phyloP scores from a whole-genome alignment of 2,113 vertebrate genomes.

The Rhodinocichla rosea region DNA sequence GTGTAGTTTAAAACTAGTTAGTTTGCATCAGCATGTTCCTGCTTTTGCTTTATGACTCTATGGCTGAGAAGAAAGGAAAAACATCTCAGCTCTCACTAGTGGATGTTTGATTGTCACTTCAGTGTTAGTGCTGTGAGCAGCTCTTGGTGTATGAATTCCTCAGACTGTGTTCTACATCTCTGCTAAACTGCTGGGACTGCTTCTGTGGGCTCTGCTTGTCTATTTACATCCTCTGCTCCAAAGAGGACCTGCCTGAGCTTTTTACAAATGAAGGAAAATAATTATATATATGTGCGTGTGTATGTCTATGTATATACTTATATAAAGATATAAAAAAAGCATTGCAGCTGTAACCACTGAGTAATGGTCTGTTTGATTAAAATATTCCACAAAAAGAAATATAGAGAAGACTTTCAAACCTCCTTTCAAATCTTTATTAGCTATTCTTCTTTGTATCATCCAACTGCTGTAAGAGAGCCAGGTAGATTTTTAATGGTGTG shows the following conservation, averaged over 20 bases:
- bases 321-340: neutral
- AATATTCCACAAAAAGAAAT: neutral
- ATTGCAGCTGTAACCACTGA: neutral
- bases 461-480: neutral
- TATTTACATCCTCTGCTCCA: neutral
- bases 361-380: neutral
- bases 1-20: neutral
- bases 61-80: neutral
- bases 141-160: neutral
- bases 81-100: neutral
- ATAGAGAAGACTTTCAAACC: neutral
- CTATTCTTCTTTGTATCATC: neutral
- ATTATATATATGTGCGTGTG: fast-evolving
- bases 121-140: neutral
- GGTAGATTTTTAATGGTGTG: neutral
- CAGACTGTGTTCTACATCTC: neutral
- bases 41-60: neutral
- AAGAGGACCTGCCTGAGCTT: neutral
- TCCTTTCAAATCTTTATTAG: neutral
- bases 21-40: neutral
- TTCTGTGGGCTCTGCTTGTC: neutral
- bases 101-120: neutral
- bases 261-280: neutral
- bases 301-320: neutral
- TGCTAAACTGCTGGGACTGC: neutral